Percentiles rank a stretch among this genome's conserved stretches.
Conservation (phyloP, 2,888 invertebrate species). For the Ennomos erosarius region DNA sequence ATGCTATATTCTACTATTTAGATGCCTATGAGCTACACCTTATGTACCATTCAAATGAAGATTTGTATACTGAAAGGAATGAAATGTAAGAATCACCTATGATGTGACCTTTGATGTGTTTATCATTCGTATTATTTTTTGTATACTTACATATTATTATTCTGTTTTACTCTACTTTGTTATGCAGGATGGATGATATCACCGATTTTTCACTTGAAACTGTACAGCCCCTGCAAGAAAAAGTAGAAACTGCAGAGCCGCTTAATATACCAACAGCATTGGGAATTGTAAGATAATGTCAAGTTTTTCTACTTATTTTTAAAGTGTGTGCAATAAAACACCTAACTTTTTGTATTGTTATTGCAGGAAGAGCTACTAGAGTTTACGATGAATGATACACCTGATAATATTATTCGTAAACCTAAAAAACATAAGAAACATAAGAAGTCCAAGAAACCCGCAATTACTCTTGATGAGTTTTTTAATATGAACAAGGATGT, state of each 20-base stretch:
- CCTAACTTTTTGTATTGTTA: conserved; percentile 2
- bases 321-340: conserved; percentile 1
- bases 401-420: conserved; percentile 52
- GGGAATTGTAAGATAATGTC: conserved; percentile 60
- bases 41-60: conserved; percentile 85
- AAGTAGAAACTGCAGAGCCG: conserved; percentile 57
- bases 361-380: conserved; percentile 75
- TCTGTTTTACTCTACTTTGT: no score
- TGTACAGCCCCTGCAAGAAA: conserved; percentile 74
- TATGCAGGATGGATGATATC: conserved; percentile 57
- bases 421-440: conserved; percentile 77
- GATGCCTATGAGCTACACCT: conserved; percentile 87
- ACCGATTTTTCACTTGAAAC: conserved; percentile 75
- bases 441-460: conserved; percentile 75
- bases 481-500: conserved; percentile 81
- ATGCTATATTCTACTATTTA: conserved; percentile 87
- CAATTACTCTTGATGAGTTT: conserved; percentile 80
- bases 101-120: background rate
- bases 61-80: conserved; percentile 86
- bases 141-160: no score
- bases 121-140: background rate
- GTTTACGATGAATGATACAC: conserved; percentile 63
- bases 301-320: no score
- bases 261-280: conserved; percentile 48
- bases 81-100: conserved; percentile 60